Evolutionary conservation across 1,140 invertebrate genomes (phyloP).

Genomic region (Bradysia coprophila): DNA sequence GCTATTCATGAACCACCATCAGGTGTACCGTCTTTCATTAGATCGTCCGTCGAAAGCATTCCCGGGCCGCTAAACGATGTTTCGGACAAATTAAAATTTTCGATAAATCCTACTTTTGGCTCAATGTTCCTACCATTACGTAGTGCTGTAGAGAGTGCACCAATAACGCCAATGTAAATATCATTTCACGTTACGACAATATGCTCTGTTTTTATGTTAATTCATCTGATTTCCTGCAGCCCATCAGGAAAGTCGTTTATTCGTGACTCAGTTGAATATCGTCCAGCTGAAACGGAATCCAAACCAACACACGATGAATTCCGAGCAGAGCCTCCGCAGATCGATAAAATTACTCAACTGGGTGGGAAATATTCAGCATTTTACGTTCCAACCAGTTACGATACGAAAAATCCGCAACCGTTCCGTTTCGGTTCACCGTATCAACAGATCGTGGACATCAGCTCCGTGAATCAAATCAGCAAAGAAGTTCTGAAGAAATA

Average conservation of each 20-base stretch:
- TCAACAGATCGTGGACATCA: conserved; percentile 14
- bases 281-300: conserved; percentile 32
- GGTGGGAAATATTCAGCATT: conserved; percentile 21
- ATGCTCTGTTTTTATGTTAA: too few relatives aligned
- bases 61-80: conserved; percentile 15
- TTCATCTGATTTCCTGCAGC: too few relatives aligned
- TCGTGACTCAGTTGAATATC: conserved; percentile 39
- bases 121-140: conserved; percentile 29
- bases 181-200: too few relatives aligned
- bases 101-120: conserved; percentile 11
- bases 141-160: conserved; percentile 35
- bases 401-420: conserved; percentile 9
- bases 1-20: conserved; percentile 6
- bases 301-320: conserved; percentile 3
- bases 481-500: conserved; percentile 8
- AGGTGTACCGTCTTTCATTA: conserved; percentile 24
- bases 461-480: conserved; percentile 8
- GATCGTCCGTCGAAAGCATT: conserved; percentile 32
- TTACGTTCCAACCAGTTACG: conserved; percentile 7
- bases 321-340: not conserved
- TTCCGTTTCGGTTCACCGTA: conserved; percentile 17
- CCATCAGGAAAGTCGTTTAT: conserved; percentile 17
- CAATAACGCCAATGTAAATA: conserved; percentile 11
- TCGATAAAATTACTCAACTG: not conserved
- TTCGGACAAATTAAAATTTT: conserved; percentile 5